Percentiles rank a stretch among this genome's conserved stretches.
Evolutionary conservation across 2,113 vertebrate species (phyloP).

Genomic region (Hoplias malabaricus): DNA sequence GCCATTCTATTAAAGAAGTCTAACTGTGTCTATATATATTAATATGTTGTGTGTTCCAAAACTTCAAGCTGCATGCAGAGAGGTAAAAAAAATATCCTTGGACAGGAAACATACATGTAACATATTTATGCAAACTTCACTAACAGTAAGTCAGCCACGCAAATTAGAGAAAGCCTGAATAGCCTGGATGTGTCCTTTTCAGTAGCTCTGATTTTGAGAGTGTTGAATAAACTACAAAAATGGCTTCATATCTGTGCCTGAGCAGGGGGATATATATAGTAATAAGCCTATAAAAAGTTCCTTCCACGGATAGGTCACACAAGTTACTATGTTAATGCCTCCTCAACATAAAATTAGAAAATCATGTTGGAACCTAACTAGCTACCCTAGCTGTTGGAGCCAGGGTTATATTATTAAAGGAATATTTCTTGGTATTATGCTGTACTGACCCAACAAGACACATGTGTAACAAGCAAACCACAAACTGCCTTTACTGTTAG

Average conservation of each 20-base stretch:
- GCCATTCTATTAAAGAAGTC: neutral
- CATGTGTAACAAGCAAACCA: no score
- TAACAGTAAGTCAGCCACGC: neutral
- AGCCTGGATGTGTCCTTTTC: neutral
- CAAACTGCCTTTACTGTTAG: neutral
- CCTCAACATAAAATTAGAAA: conserved; percentile 34
- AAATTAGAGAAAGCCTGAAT: neutral
- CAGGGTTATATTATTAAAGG: neutral
- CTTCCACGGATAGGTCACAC: conserved; percentile 22
- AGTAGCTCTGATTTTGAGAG: conserved; percentile 15
- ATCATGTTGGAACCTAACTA: conserved; percentile 33
- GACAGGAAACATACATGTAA: neutral
- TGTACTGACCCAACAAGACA: neutral
- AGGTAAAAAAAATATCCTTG: neutral
- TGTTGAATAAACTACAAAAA: conserved; percentile 4
- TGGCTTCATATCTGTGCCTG: neutral
- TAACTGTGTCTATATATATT: neutral
- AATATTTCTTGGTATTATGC: neutral
- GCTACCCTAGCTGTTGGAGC: neutral
- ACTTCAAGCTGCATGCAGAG: neutral
- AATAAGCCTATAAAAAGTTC: conserved; percentile 32
- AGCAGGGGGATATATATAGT: conserved; percentile 44
- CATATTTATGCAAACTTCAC: neutral
- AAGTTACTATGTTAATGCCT: conserved; percentile 30
- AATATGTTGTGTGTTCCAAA: neutral